Base-by-base conservation (phyloP, 2,113 vertebrate species). In the Proterorhinus semilunaris region DNA sequence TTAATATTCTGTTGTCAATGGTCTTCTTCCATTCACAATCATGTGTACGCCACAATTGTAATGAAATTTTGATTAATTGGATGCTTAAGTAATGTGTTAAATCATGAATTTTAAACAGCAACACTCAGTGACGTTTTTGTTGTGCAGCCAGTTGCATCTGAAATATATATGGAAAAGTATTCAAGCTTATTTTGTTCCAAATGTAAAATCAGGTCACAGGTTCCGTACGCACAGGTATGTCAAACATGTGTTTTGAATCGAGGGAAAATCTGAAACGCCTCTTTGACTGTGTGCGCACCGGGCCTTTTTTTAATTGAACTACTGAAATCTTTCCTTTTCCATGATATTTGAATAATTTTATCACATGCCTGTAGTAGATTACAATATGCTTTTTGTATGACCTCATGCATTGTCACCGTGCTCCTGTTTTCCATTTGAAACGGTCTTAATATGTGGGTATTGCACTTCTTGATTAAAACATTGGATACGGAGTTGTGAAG, bases 1-100 rank as follows among this genome's bases (percentile, higher is more conserved):
- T 66, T 21, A 68, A 80, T 72, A 66, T 66, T 82, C 75, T 51
- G 42, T 80, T 54, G 49, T 21, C 48, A 55, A 62, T 59, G 63
- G 80, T 78, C 61, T 5, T 62, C 74, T 51, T 68, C 16, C 16
- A 49, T 2, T 42, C 27, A 58, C 27, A 42, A 61, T 61, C 58
- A 61, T 13, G 15, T 44, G 36, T 61, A 44, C 16, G n/a, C 12
- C 42, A 44, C 42, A 45, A 43, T 44, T 61, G 42, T 44, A 61
- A 44, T 15, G 42, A 16, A 61, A 44, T 61, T 10, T 16, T 15
- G 45, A 61, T n/a, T 11, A n/a, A 13, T 15, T 15, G 8, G 7
- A 10, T 16, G 58, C 58, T 61, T 44, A 44, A 61, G 58, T n/a
- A 61, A 44, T 44, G 42, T 45, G 58, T 15, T 61, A 45, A 10